Conservation (phyloP, 1,140 invertebrate genomes). For the Chlorops oryzae region DNA sequence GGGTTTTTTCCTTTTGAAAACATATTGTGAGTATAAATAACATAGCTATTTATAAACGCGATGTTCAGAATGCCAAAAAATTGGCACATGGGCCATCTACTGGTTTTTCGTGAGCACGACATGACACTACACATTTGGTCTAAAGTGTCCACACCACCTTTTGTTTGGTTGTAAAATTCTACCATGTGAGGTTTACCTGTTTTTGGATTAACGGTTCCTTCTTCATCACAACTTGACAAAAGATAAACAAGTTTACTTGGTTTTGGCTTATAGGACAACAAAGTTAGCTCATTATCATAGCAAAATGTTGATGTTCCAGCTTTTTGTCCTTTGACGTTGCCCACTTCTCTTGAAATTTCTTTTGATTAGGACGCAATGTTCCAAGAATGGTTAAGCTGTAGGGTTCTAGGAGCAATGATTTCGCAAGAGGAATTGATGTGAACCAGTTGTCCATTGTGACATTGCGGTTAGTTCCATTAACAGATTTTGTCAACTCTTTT, state of each 20-base stretch:
- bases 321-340: constrained; percentile 11
- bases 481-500: constrained; percentile 10
- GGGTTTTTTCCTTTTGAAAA: too few relatives aligned
- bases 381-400: constrained; percentile 35
- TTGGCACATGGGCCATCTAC: constrained; percentile 38
- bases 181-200: constrained; percentile 45
- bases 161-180: constrained; percentile 46
- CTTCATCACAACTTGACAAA: constrained; percentile 33
- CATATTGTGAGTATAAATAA: constrained; percentile 10
- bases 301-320: constrained; percentile 27
- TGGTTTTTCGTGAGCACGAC: constrained; percentile 29
- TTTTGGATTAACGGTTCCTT: constrained; percentile 11
- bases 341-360: constrained; percentile 31
- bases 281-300: constrained; percentile 32
- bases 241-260: constrained; percentile 36
- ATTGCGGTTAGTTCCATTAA: constrained; percentile 36
- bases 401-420: constrained; percentile 24
- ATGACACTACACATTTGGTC: constrained; percentile 46
- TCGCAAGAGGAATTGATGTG: constrained; percentile 34
- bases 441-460: constrained; percentile 49
- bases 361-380: constrained; percentile 31
- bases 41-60: constrained; percentile 8
- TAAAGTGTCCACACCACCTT: constrained; percentile 49
- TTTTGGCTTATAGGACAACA: constrained; percentile 43
- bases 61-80: constrained; percentile 12